Percentiles rank a stretch among this genome's conserved stretches.
Evolutionary conservation across 2,888 invertebrate species (phyloP).

Genomic region (Euclidia mi): DNA sequence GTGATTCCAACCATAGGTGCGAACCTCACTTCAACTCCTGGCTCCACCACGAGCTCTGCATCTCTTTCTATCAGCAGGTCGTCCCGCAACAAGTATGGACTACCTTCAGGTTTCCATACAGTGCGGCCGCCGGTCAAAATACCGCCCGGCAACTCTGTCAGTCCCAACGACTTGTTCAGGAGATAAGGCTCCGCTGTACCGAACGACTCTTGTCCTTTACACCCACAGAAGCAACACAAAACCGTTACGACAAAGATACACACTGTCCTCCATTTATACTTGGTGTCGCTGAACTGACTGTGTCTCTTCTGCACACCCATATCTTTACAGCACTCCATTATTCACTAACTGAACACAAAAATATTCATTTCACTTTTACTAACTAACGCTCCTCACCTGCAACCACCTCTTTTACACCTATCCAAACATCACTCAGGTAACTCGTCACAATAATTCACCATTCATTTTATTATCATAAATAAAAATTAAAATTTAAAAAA

Average conservation of each 20-base stretch:
- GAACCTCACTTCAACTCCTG: constrained; percentile 97
- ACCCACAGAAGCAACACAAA: constrained; percentile 66
- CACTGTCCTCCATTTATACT: constrained; percentile 89
- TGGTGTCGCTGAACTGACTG: constrained; percentile 88
- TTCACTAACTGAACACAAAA: constrained; percentile 75
- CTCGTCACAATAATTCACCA: constrained; percentile 50
- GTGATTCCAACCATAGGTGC: constrained; percentile 98
- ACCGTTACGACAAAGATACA: constrained; percentile 64
- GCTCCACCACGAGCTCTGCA: constrained; percentile 95
- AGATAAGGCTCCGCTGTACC: constrained; percentile 80
- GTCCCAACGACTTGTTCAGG: constrained; percentile 78
- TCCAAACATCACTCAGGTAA: constrained; percentile 71
- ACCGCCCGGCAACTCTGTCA: constrained; percentile 92
- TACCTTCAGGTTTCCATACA: constrained; percentile 89
- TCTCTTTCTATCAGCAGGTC: constrained; percentile 94
- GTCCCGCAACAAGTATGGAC: constrained; percentile 94
- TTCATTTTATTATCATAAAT: constrained; percentile 58
- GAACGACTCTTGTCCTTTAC: constrained; percentile 78
- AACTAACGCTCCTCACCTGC: constrained; percentile 69
- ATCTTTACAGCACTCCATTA: constrained; percentile 81
- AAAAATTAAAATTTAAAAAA: constrained; percentile 47
- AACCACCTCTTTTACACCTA: constrained; percentile 69
- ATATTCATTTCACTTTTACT: constrained; percentile 83
- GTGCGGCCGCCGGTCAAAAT: constrained; percentile 90
- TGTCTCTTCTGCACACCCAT: constrained; percentile 87